These are phyloP conservation scores for Monochamus saltuarius DNA, from an alignment of 1,140 invertebrate species.

Conservation along the genomic window DNA sequence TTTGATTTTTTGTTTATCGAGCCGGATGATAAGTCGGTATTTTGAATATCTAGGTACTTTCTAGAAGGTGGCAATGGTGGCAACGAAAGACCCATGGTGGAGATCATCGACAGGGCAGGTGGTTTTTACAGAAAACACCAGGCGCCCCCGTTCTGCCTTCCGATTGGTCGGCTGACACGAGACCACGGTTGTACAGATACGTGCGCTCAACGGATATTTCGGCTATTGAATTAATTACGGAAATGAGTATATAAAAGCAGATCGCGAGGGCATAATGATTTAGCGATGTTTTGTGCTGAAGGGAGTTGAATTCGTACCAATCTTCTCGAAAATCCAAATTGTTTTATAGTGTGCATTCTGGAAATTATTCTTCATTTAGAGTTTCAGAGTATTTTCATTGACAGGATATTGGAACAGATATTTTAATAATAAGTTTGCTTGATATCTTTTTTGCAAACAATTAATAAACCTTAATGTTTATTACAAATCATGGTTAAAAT, in stretches of 20 bases:
- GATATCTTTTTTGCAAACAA: no score
- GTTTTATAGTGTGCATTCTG: no score
- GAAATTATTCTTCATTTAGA: no score
- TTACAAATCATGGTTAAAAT: no score
- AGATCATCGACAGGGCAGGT: conserved; percentile 21
- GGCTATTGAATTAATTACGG: conserved; percentile 13
- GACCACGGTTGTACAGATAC: conserved; percentile 27
- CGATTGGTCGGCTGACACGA: conserved; percentile 28
- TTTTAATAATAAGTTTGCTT: no score
- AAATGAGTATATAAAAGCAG: neutral
- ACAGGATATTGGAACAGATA: no score
- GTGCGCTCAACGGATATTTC: conserved; percentile 24
- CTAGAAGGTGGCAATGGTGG: conserved; percentile 30
- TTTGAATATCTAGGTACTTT: conserved; percentile 30
- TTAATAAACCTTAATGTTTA: no score
- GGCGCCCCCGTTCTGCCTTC: conserved; percentile 12
- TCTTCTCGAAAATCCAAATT: no score
- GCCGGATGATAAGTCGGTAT: conserved; percentile 16
- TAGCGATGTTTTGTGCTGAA: neutral
- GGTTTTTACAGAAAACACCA: conserved; percentile 30
- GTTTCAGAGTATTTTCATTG: no score
- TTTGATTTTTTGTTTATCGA: no score
- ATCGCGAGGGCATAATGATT: no score
- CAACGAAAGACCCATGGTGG: conserved; percentile 19
- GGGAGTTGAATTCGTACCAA: neutral